phyloP scores from a whole-genome alignment of 2,113 vertebrate species.

The Dascyllus trimaculatus region DNA sequence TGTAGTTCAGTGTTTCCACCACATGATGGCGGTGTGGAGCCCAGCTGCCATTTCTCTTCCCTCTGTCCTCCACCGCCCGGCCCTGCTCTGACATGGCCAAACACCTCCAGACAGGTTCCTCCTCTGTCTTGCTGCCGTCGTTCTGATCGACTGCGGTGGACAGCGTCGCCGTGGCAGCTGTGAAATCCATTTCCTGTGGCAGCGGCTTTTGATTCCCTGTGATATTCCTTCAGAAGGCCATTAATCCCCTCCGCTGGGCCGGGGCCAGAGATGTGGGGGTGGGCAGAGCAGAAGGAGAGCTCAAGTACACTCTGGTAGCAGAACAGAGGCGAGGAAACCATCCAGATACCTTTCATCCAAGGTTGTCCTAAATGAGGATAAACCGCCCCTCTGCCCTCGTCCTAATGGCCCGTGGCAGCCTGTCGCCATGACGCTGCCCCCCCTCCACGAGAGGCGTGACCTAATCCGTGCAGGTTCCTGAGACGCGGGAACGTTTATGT shows the following conservation, averaged over 20 bases:
- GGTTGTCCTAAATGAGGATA: constrained; percentile 60
- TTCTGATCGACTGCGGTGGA: constrained; percentile 15
- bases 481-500: constrained; percentile 64
- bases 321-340: constrained; percentile 38
- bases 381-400: constrained; percentile 41
- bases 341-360: constrained; percentile 54
- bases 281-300: constrained; percentile 66
- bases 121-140: not conserved
- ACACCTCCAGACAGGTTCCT: constrained; percentile 20
- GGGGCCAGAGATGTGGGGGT: constrained; percentile 46
- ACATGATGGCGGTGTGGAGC: constrained; percentile 65
- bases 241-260: constrained; percentile 64
- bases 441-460: constrained; percentile 29
- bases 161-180: constrained; percentile 9
- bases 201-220: constrained; percentile 41
- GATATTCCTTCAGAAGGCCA: constrained; percentile 55
- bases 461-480: constrained; percentile 26
- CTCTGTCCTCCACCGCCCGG: not conserved
- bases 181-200: constrained; percentile 31
- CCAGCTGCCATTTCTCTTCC: constrained; percentile 5
- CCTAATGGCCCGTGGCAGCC: constrained; percentile 41
- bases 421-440: constrained; percentile 11
- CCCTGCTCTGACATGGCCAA: constrained; percentile 20
- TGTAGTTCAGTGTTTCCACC: constrained; percentile 21
- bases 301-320: constrained; percentile 52